A percentile compares a stretch with the other conserved stretches of the same genome.
These are phyloP conservation scores for Cyclura pinguis DNA, from an alignment of 2,797 vertebrate species.

Conservation along the genomic window DNA sequence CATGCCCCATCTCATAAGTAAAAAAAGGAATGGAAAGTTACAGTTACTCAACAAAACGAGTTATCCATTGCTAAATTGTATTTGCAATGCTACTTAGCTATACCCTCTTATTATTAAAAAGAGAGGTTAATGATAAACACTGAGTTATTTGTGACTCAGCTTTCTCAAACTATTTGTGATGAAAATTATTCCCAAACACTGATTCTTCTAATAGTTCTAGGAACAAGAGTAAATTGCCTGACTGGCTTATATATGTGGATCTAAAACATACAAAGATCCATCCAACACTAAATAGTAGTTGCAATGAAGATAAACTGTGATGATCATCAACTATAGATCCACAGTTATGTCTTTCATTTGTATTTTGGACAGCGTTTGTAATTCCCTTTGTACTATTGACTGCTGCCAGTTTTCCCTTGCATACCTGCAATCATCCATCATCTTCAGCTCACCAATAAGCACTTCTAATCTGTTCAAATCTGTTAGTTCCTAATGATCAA, in stretches of 20 bases:
- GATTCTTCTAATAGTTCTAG: neutral
- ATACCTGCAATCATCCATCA: conserved; percentile 39
- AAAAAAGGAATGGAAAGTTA: too few relatives aligned
- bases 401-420: neutral
- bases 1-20: too few relatives aligned
- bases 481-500: conserved; percentile 71
- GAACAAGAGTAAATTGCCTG: neutral
- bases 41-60: too few relatives aligned
- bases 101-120: neutral
- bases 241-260: neutral
- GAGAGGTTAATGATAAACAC: neutral
- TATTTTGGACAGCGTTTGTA: neutral
- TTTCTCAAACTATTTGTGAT: neutral
- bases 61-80: neutral
- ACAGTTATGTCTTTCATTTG: neutral
- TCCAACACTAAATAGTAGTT: neutral
- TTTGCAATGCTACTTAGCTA: neutral
- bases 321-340: neutral
- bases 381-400: neutral
- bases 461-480: conserved; percentile 54
- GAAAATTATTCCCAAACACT: neutral
- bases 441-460: conserved; percentile 22
- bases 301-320: neutral
- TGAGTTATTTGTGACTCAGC: too few relatives aligned
- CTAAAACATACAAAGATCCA: neutral